Evolutionary conservation across 2,797 vertebrate species (phyloP).

Genomic region (Betta splendens): DNA sequence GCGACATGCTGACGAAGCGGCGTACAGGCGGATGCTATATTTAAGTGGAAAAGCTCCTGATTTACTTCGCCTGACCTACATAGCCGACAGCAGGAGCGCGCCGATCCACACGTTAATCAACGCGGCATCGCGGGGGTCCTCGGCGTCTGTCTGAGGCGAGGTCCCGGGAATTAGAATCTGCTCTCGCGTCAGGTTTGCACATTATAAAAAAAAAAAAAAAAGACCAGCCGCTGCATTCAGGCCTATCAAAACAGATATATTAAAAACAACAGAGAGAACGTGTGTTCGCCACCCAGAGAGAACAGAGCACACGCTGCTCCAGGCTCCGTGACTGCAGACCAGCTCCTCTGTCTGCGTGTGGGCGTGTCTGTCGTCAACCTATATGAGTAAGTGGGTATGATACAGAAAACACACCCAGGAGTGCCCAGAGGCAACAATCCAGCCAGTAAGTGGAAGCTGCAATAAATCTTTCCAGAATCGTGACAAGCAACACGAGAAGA

Average conservation of each 20-base stretch:
- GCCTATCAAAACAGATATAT: constrained; percentile 36
- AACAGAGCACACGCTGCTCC: not conserved
- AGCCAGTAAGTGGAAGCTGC: constrained; percentile 10
- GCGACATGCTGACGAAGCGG: constrained; percentile 30
- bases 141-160: constrained; percentile 28
- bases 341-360: constrained; percentile 4
- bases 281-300: not conserved
- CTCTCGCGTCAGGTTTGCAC: constrained; percentile 32
- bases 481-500: constrained; percentile 11
- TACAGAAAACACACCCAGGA: not conserved
- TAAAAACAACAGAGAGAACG: not conserved
- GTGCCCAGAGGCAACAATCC: not conserved
- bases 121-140: constrained; percentile 45
- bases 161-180: constrained; percentile 44
- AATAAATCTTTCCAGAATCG: constrained; percentile 1
- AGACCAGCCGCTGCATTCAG: constrained; percentile 22
- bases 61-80: constrained; percentile 62
- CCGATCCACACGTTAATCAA: constrained; percentile 58
- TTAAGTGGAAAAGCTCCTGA: constrained; percentile 45
- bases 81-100: constrained; percentile 50
- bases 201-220: constrained; percentile 39
- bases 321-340: constrained; percentile 1
- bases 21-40: constrained; percentile 8
- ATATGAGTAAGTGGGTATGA: constrained; percentile 7
- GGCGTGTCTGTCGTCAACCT: constrained; percentile 8